These are phyloP conservation scores for Drosophila cognata DNA, from an alignment of 2,888 invertebrate species.

Conservation along the genomic window DNA sequence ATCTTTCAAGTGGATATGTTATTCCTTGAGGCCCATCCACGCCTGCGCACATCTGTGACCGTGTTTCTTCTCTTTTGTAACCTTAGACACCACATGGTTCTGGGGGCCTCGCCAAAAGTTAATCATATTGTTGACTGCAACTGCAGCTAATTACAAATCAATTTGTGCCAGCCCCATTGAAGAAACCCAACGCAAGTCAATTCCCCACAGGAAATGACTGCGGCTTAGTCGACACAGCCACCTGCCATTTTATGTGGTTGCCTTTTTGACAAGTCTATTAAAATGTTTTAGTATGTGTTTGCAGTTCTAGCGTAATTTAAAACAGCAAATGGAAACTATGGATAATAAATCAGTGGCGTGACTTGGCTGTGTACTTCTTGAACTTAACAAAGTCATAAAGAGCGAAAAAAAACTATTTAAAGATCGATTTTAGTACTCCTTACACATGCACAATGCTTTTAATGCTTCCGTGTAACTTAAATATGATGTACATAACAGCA, in stretches of 20 bases:
- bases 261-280: slow-evolving; percentile 54
- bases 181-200: slow-evolving; percentile 36
- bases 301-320: slow-evolving; percentile 11
- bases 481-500: background rate
- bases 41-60: slow-evolving; percentile 70
- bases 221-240: slow-evolving; percentile 24
- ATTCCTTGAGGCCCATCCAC: slow-evolving; percentile 46
- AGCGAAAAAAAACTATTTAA: background rate
- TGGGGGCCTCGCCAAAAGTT: slow-evolving; percentile 55
- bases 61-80: slow-evolving; percentile 33
- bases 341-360: slow-evolving; percentile 44
- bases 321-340: slow-evolving; percentile 7
- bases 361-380: slow-evolving; percentile 35
- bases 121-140: slow-evolving; percentile 76
- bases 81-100: slow-evolving; percentile 36
- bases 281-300: slow-evolving; percentile 17
- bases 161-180: slow-evolving; percentile 77
- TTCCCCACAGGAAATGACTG: slow-evolving; percentile 65
- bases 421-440: background rate
- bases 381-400: slow-evolving; percentile 44
- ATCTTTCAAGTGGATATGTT: slow-evolving; percentile 63
- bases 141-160: slow-evolving; percentile 84
- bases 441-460: background rate
- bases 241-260: slow-evolving; percentile 48
- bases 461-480: background rate